Evolutionary conservation across 2,797 vertebrate genomes (phyloP), one percentile per base, ranked within the genome.

Genomic region (Poecilia wingei): DNA sequence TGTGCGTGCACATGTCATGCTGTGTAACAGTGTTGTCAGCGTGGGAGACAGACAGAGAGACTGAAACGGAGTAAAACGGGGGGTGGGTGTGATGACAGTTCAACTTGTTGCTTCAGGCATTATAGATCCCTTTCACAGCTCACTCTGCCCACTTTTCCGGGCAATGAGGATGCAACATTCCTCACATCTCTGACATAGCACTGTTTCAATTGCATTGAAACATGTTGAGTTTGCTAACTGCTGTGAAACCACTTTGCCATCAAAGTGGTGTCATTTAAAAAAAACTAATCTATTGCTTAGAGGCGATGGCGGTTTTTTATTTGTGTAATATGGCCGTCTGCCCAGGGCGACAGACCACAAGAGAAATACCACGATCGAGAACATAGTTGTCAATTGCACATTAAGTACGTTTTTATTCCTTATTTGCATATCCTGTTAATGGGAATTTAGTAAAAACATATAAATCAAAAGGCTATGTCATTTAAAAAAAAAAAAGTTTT

Each of bases 51-150:
- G 84, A 82, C 70, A 83, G 76, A 85, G 77, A 82, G 79, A 75
- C 71, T 79, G 84, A 89, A 88, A 88, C 49, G 41, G 80, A 86
- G 87, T 85, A 79, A 83, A 89, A 85, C 75, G 75, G 87, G 80
- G 85, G 79, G 76, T 86, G 81, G 88, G 90, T 87, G 87, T 86
- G 87, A 90, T 92, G 91, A 87, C 85, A 90, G 88, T 72, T 91
- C 86, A 76, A 89, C 91, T 89, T 90, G 92, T 93, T 91, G 89
- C 89, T 91, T 73, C 78, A 87, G 86, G 82, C 79, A 71, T 87
- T 76, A 78, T 14, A 73, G 61, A 64, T 76, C 49, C 70, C 74
- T 76, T 71, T 80, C 78, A 51, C 83, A 66, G 83, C 76, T 81
- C 78, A 4, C 77, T 70, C 69, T 75, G 74, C 79, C 83, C 84